Evolutionary conservation across 1,140 invertebrate species (phyloP).

Genomic region (Bemisia tabaci): DNA sequence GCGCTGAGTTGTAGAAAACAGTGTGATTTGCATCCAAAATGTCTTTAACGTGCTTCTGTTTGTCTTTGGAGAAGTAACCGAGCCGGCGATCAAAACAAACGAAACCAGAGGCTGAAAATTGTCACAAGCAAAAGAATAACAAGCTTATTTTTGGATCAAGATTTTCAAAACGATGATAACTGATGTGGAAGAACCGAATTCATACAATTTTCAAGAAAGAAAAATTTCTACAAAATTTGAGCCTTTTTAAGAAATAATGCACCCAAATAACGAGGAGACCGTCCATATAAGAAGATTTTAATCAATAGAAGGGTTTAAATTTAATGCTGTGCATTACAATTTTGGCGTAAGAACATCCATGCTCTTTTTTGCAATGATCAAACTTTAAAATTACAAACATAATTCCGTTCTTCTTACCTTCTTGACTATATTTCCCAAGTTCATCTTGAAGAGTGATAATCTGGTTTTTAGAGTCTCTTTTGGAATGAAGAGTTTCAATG

Average conservation of each 20-base stretch:
- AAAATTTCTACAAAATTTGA: too few relatives aligned
- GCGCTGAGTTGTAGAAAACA: constrained; percentile 32
- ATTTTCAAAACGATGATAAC: not conserved
- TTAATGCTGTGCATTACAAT: too few relatives aligned
- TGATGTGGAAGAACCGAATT: not conserved
- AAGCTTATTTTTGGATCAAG: not conserved
- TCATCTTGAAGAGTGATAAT: constrained; percentile 22
- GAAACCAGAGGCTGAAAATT: constrained; percentile 35
- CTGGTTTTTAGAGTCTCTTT: constrained; percentile 17
- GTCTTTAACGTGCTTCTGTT: constrained; percentile 25
- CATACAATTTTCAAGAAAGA: too few relatives aligned
- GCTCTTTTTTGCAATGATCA: too few relatives aligned
- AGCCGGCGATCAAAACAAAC: constrained; percentile 37
- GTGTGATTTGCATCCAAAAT: constrained; percentile 33
- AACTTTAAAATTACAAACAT: too few relatives aligned
- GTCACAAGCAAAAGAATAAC: not conserved
- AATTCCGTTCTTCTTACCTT: too few relatives aligned
- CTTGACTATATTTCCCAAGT: constrained; percentile 30
- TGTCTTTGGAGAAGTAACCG: constrained; percentile 28
- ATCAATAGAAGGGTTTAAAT: too few relatives aligned
- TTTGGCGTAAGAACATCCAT: too few relatives aligned
- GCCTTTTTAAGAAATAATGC: too few relatives aligned
- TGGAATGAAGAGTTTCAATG: constrained; percentile 25
- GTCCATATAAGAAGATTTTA: too few relatives aligned
- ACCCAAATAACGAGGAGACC: too few relatives aligned